Evolutionary conservation across 2,888 invertebrate genomes (phyloP).

Genomic region (Pharmacophagus antenor): DNA sequence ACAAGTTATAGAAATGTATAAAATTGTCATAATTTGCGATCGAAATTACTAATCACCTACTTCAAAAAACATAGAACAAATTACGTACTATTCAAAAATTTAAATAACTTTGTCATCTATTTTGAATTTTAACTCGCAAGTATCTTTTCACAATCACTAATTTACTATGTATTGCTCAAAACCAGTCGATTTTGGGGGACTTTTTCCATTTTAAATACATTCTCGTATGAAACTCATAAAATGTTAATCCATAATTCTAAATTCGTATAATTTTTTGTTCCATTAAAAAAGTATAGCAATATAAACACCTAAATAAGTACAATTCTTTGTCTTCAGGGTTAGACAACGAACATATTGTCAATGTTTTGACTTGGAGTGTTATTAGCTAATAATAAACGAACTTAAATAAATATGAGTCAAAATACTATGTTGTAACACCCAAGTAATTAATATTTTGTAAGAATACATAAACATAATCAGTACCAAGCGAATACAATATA

Average conservation of each 20-base stretch:
- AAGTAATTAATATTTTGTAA: not conserved
- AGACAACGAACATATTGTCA: too few relatives aligned
- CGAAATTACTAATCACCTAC: slow-evolving; percentile 29
- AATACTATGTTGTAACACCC: not conserved
- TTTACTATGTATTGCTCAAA: not conserved
- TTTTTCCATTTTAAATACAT: not conserved
- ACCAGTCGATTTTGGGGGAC: not conserved
- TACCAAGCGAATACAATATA: slow-evolving; percentile 16
- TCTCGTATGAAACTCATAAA: not conserved
- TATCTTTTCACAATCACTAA: too few relatives aligned
- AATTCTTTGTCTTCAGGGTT: too few relatives aligned
- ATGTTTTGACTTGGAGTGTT: not conserved
- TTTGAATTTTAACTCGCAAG: not conserved
- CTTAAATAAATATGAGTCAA: not conserved
- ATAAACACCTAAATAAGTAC: too few relatives aligned
- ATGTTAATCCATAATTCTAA: slow-evolving; percentile 4
- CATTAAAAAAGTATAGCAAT: not conserved
- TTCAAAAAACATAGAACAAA: slow-evolving; percentile 2
- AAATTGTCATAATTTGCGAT: slow-evolving; percentile 47
- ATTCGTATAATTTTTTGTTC: slow-evolving; percentile 1
- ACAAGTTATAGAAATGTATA: slow-evolving; percentile 72
- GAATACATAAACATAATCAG: slow-evolving; percentile 1
- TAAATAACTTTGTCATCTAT: not conserved
- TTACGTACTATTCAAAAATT: not conserved
- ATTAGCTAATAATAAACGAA: not conserved